Conservation (phyloP, 1,140 invertebrate species). For the Manduca sexta region DNA sequence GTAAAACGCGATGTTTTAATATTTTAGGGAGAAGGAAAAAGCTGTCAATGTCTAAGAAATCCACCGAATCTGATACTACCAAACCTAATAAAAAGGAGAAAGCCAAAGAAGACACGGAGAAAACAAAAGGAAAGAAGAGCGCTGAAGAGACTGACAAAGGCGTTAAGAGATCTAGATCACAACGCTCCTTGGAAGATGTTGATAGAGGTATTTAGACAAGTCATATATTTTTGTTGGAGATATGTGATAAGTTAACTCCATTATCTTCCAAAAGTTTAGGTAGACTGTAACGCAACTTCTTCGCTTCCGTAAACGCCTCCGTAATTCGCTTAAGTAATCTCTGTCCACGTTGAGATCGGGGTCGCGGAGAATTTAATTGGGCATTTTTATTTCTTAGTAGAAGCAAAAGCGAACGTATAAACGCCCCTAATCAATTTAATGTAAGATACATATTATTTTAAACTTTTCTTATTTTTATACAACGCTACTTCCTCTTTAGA, state of each 20-base stretch:
- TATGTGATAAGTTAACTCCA: no score
- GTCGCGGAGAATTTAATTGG: no score
- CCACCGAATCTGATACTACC: conserved; percentile 11
- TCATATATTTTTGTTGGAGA: no score
- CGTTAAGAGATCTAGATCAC: conserved; percentile 46
- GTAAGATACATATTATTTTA: no score
- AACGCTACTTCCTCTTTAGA: no score
- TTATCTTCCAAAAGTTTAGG: no score
- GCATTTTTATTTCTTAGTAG: background rate
- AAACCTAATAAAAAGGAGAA: conserved; percentile 19
- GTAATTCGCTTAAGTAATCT: no score
- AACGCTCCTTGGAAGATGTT: conserved; percentile 48
- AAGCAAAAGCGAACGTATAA: background rate
- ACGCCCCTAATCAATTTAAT: no score
- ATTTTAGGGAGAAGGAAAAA: conserved; percentile 49
- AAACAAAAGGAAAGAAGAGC: conserved; percentile 17
- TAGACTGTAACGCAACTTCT: no score
- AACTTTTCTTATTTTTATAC: no score
- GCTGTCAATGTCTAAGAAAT: conserved; percentile 27
- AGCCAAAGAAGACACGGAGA: conserved; percentile 11
- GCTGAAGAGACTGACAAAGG: conserved; percentile 34
- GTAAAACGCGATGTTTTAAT: background rate
- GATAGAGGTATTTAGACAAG: conserved; percentile 49
- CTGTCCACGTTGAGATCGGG: no score
- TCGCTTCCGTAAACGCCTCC: no score